phyloP scores from a whole-genome alignment of 2,113 vertebrate species.

The Nesoenas mayeri region DNA sequence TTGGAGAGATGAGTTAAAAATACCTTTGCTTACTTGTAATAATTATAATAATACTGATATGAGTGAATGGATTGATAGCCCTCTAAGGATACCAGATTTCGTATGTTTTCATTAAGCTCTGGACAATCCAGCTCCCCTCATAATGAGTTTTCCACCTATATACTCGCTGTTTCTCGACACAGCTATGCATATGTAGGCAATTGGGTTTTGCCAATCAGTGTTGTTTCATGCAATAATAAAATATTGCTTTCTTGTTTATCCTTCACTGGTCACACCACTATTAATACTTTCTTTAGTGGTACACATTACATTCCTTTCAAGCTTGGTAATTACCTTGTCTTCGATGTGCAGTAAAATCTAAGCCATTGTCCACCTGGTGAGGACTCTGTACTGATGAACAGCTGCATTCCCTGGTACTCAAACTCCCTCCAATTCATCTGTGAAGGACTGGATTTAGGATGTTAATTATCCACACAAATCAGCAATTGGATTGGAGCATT shows the following conservation, averaged over 20 bases:
- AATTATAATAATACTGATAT: neutral
- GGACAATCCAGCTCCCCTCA: neutral
- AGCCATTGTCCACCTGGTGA: neutral
- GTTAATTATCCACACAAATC: conserved; percentile 19
- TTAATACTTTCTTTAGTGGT: neutral
- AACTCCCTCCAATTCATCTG: neutral
- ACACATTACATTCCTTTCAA: neutral
- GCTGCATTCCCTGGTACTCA: neutral
- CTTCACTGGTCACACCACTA: neutral
- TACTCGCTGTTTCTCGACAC: neutral
- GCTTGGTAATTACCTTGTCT: neutral
- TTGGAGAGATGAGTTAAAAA: neutral
- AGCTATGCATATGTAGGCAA: neutral
- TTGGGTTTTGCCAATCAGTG: neutral
- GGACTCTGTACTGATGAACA: neutral
- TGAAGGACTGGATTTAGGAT: neutral
- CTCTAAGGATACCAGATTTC: neutral
- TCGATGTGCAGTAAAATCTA: neutral
- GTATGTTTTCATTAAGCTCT: neutral
- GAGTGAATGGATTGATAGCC: neutral
- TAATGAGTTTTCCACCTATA: neutral
- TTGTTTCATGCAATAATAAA: neutral
- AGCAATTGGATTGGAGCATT: neutral
- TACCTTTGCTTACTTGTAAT: neutral
- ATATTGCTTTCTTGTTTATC: neutral